phyloP scores from a whole-genome alignment of 1,140 invertebrate species.

The Psilanteris sp. region DNA sequence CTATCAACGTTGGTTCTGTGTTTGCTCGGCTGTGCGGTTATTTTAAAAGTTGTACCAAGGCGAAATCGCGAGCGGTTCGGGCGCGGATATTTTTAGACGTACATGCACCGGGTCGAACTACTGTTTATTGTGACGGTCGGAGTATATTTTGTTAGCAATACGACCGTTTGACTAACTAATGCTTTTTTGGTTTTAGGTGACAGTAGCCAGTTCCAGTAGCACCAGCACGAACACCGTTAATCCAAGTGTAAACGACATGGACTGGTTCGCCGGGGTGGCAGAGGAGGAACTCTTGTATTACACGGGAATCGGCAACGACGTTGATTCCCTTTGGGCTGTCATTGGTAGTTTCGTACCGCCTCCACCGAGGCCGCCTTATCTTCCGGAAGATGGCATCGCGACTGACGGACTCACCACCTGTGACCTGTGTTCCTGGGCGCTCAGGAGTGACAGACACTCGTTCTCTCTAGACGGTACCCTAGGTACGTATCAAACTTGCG shows the following conservation, averaged over 20 bases:
- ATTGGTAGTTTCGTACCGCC: slow-evolving; percentile 84
- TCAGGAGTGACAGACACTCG: slow-evolving; percentile 78
- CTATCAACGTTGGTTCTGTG: slow-evolving; percentile 19
- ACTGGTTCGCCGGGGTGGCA: slow-evolving; percentile 81
- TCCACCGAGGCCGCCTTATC: slow-evolving; percentile 83
- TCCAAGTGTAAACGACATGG: slow-evolving; percentile 79
- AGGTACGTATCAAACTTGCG: slow-evolving; percentile 67
- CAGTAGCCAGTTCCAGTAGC: slow-evolving; percentile 71
- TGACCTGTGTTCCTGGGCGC: slow-evolving; percentile 86
- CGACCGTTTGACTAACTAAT: slow-evolving; percentile 49
- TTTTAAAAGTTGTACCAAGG: no score
- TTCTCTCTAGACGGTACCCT: slow-evolving; percentile 78
- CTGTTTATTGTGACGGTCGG: slow-evolving; percentile 19
- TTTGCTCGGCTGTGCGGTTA: no score
- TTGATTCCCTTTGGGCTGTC: slow-evolving; percentile 84
- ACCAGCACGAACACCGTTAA: slow-evolving; percentile 74
- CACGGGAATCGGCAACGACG: slow-evolving; percentile 81
- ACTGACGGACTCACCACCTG: slow-evolving; percentile 86
- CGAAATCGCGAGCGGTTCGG: no score
- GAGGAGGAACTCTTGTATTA: slow-evolving; percentile 82
- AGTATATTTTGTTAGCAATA: slow-evolving; percentile 41
- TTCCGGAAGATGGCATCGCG: slow-evolving; percentile 82
- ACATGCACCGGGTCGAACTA: no score
- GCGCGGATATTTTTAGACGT: slow-evolving; percentile 41
- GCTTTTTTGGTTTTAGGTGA: slow-evolving; percentile 70